Evolutionary conservation across 2,113 vertebrate genomes (phyloP).

Genomic region (Atrichornis clamosus): DNA sequence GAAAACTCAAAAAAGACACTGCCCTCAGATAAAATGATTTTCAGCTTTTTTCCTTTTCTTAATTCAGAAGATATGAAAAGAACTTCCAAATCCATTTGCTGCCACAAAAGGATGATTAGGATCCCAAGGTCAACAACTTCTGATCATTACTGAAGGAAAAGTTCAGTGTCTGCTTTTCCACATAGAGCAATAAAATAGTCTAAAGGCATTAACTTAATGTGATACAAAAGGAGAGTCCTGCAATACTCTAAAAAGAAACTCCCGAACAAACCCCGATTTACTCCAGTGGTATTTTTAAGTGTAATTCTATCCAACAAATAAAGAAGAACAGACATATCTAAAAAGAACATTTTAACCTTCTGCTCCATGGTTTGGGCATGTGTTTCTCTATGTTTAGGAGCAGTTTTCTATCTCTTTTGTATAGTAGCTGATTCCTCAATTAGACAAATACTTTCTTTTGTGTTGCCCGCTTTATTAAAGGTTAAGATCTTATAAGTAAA

Average conservation of each 20-base stretch:
- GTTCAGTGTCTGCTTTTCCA: not conserved
- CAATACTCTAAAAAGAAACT: not conserved
- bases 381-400: not conserved
- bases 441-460: not conserved
- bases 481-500: not conserved
- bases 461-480: not conserved
- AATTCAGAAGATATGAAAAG: not conserved
- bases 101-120: not conserved
- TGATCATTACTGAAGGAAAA: not conserved
- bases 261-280: not conserved
- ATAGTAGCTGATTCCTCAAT: not conserved
- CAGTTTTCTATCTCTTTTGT: not conserved
- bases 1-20: not conserved
- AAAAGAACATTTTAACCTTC: not conserved
- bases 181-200: not conserved
- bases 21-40: not conserved
- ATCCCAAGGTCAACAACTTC: not conserved
- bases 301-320: not conserved
- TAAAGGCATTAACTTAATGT: not conserved
- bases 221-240: not conserved
- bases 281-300: not conserved
- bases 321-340: not conserved
- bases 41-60: not conserved
- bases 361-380: not conserved
- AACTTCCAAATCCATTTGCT: not conserved